Conservation (phyloP, 2,797 vertebrate species). For the Tokudaia tokunoshimensis region DNA sequence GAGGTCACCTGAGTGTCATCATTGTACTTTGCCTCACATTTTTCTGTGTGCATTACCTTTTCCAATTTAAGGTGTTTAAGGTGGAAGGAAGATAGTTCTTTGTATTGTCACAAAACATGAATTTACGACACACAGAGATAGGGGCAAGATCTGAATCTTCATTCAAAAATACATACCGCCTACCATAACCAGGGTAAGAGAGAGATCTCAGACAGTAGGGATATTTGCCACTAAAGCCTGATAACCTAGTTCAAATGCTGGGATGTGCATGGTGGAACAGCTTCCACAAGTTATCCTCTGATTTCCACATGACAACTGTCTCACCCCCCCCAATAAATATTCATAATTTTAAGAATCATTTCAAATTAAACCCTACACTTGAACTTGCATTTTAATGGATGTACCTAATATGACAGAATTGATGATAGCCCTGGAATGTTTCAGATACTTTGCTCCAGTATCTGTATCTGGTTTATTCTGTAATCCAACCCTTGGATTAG, state of each 20-base stretch:
- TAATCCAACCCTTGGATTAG: constrained; percentile 46
- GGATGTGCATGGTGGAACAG: not conserved
- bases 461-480: constrained; percentile 53
- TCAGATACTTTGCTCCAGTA: not conserved
- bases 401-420: not conserved
- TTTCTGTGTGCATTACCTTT: constrained; percentile 4
- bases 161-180: constrained; percentile 7
- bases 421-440: not conserved
- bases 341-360: not conserved
- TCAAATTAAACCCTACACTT: not conserved
- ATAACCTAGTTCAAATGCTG: not conserved
- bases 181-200: not conserved
- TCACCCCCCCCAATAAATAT: not conserved
- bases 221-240: not conserved
- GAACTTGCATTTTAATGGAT: not conserved
- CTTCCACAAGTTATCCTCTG: not conserved
- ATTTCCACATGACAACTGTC: not conserved
- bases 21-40: not conserved
- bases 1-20: not conserved
- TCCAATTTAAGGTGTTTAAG: not conserved
- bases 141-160: not conserved
- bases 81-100: not conserved
- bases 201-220: not conserved
- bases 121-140: constrained; percentile 16
- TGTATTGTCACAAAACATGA: not conserved